Base-by-base conservation (phyloP, 1,140 invertebrate genomes). In the Lepidurus apus region DNA sequence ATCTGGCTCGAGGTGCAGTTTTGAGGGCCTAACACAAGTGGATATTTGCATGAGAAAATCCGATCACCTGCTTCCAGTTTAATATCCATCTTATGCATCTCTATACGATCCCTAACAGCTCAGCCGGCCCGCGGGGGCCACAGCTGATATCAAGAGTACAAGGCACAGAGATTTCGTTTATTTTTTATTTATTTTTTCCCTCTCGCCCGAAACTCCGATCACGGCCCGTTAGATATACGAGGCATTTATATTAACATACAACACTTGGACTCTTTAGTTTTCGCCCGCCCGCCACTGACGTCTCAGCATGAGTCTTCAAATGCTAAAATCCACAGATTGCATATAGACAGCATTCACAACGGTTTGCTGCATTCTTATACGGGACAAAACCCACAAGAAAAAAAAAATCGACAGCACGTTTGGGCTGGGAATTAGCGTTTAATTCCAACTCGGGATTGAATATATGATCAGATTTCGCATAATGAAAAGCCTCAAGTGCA, bases 61-160 rank as follows among this genome's bases (percentile, higher is more conserved):
- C n/a, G 53, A 13, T 65, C 53, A 65, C 53, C 53, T 65, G 53
- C 53, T 65, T 65, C 53, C 53, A 65, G 53, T n/a, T 65, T 65
- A 21, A 65, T n/a, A 65, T 17, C 53, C 21, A 65, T 65, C 53
- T 65, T 65, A 21, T 21, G 53, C 53, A 7, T 7, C 53, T 65
- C 7, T 65, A 65, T 17, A 13, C 53, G 53, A 65, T 65, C 17
- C 53, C n/a, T 7, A 21, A 7, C 53, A 34, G 34, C 34, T 34
- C 34, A 34, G 34, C 34, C 34, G 34, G 53, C 17, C 53, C 0
- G 21, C 53, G 7, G 53, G 53, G 53, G 53, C 53, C 53, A 17
- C 53, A 65, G 53, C 53, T 65, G 53, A 65, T 1, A 65, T 17
- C 21, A 9, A 65, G 53, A 21, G 53, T 65, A 65, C 45, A 47